Evolutionary conservation across 1,140 invertebrate genomes (phyloP).

Genomic region (Drosophila neocordata): DNA sequence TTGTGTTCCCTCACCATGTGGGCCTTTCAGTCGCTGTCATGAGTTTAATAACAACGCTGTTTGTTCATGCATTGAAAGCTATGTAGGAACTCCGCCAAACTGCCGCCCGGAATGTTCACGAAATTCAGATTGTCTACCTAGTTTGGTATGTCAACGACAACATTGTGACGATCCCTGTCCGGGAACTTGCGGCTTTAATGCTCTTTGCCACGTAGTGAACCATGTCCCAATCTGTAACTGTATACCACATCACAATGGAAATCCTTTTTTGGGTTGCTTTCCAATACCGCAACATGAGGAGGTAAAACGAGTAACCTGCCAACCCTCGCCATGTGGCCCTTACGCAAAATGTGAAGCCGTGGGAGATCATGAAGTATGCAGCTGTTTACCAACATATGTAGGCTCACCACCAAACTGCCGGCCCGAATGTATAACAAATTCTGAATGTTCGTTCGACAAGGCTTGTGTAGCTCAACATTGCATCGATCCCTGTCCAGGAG

Average conservation of each 20-base stretch:
- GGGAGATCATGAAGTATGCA: conserved; percentile 87
- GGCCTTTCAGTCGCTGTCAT: conserved; percentile 84
- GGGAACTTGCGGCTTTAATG: conserved; percentile 89
- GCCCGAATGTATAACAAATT: conserved; percentile 92
- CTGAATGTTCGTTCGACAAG: conserved; percentile 87
- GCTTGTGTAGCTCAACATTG: conserved; percentile 86
- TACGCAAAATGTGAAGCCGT: conserved; percentile 88
- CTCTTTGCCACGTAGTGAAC: conserved; percentile 91
- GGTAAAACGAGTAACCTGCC: conserved; percentile 84
- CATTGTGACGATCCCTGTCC: conserved; percentile 89
- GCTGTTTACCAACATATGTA: conserved; percentile 88
- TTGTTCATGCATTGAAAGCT: conserved; percentile 86
- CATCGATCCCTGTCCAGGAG: conserved; percentile 90
- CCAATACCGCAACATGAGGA: conserved; percentile 61
- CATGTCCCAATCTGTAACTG: conserved; percentile 93
- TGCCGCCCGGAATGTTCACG: conserved; percentile 92
- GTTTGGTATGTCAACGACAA: conserved; percentile 90
- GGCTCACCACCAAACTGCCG: conserved; percentile 90
- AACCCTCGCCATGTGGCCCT: conserved; percentile 89
- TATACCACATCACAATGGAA: conserved; percentile 89
- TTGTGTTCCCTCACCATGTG: conserved; percentile 86
- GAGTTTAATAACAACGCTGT: conserved; percentile 84
- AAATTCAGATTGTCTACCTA: conserved; percentile 91
- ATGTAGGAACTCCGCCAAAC: conserved; percentile 88
- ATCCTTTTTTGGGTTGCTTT: conserved; percentile 90